Base-by-base conservation (phyloP, 2,888 invertebrate genomes). In the Cheilosia pagana region DNA sequence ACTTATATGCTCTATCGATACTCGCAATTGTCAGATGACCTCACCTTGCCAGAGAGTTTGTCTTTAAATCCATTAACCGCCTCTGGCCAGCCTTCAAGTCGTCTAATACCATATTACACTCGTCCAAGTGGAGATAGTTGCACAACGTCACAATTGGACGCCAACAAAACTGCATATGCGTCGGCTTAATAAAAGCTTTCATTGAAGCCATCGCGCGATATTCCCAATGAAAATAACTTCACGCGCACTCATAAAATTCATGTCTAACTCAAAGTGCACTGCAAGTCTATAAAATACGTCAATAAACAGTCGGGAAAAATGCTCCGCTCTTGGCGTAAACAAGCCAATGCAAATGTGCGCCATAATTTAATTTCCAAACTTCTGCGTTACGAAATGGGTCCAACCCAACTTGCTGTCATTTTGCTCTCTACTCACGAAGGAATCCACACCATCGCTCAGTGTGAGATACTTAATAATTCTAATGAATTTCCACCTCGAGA, bases 341-440 rank as follows among this genome's bases (percentile, higher is more conserved):
- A 52, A 23, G 12, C 35, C 31, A 59, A 59, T 71, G 70, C 57
- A 59, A 71, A 71, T 71, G 59, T 60, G 21, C 19, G 31, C 35
- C 12, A 35, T 35, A 35, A 35, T 35, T 35, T 35, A 3, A 35
- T 12, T 35, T 35, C 35, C 35, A 35, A 35, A 35, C 35, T 35
- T 35, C 12, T 35, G 35, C 12, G 12, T 35, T 12, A 35, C 35
- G 35, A 35, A 35, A 53, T 72, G 55, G 53, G 28, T 10, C 45
- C 35, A 21, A 57, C 68, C 67, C 23, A 67, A 67, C 60, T 76
- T 16, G 19, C 45, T 62, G 43, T 43, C 43, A 62, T 31, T 62
- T 53, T 41, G 39, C 52, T 62, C 52, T 43, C 41, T 62, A 28
- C 28, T 62, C 43, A 71, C 19, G 7, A 45, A 28, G 19, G 55